phyloP scores from a whole-genome alignment of 2,888 invertebrate genomes.

The Synanthedon vespiformis region DNA sequence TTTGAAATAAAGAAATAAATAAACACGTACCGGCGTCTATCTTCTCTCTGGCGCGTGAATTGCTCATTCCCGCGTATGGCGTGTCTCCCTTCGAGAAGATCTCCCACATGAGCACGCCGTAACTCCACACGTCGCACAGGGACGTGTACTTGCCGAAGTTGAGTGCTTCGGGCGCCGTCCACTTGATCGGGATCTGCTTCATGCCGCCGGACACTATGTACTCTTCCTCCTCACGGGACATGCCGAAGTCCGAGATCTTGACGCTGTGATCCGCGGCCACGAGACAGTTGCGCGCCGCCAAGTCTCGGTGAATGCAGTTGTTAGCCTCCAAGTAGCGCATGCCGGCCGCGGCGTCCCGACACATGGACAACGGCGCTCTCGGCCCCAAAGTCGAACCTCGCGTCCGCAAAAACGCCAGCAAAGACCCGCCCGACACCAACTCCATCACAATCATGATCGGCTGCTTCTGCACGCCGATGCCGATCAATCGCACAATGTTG shows the following conservation, averaged over 20 bases:
- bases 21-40: constrained; percentile 83
- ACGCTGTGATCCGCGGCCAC: constrained; percentile 88
- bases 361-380: constrained; percentile 86
- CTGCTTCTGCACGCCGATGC: constrained; percentile 97
- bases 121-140: constrained; percentile 97
- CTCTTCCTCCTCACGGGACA: constrained; percentile 97
- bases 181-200: constrained; percentile 98
- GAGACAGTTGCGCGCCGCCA: constrained; percentile 94
- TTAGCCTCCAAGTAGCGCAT: constrained; percentile 96
- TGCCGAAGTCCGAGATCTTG: constrained; percentile 98
- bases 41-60: constrained; percentile 92
- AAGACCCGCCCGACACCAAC: constrained; percentile 91
- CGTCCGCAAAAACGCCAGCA: constrained; percentile 88
- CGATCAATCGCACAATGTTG: constrained; percentile 95
- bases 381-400: constrained; percentile 75
- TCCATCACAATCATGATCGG: constrained; percentile 99
- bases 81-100: constrained; percentile 94
- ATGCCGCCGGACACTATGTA: constrained; percentile 97
- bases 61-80: constrained; percentile 94
- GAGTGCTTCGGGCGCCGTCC: constrained; percentile 97
- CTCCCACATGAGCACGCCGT: constrained; percentile 96
- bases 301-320: constrained; percentile 95
- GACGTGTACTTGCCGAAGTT: constrained; percentile 96
- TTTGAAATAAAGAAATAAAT: background rate
- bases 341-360: constrained; percentile 91